Conservation (phyloP, 37 sponge, comb jelly and placozoan species). For the Petrosia ficiformis region DNA sequence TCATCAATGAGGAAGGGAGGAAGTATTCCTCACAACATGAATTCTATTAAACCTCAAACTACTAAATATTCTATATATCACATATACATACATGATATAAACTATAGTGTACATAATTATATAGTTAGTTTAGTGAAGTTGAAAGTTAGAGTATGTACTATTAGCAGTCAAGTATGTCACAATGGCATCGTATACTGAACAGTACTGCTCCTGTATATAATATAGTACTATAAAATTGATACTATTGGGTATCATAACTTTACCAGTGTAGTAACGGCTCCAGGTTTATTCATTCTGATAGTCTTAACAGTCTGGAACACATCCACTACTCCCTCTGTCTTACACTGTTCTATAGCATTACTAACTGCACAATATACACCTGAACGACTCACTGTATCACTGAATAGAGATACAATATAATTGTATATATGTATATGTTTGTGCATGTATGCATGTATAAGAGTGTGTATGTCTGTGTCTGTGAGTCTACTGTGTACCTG, state of each 20-base stretch:
- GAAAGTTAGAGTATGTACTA: slow-evolving; percentile 67
- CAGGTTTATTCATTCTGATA: slow-evolving; percentile 52
- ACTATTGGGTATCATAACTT: background rate
- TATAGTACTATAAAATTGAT: background rate
- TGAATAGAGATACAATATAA: slow-evolving; percentile 6
- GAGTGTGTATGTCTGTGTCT: background rate
- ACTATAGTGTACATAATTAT: too few relatives aligned
- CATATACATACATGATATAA: too few relatives aligned
- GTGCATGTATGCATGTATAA: background rate
- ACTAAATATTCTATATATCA: too few relatives aligned
- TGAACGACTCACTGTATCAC: slow-evolving; percentile 58
- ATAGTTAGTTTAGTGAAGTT: too few relatives aligned
- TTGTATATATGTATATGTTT: background rate
- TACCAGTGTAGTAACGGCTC: slow-evolving; percentile 57
- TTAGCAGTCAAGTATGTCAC: slow-evolving; percentile 53
- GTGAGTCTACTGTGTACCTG: slow-evolving; percentile 8
- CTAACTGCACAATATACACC: slow-evolving; percentile 65
- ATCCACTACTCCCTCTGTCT: slow-evolving; percentile 77
- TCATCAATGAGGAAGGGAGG: too few relatives aligned
- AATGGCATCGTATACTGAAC: slow-evolving; percentile 33
- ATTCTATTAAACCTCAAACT: too few relatives aligned
- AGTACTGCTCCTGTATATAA: slow-evolving; percentile 46
- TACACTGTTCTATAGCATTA: slow-evolving; percentile 61
- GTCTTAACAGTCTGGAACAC: slow-evolving; percentile 76
- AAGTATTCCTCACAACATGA: too few relatives aligned